phyloP scores from a whole-genome alignment of 2,888 invertebrate species.

The Archips crataeganus region DNA sequence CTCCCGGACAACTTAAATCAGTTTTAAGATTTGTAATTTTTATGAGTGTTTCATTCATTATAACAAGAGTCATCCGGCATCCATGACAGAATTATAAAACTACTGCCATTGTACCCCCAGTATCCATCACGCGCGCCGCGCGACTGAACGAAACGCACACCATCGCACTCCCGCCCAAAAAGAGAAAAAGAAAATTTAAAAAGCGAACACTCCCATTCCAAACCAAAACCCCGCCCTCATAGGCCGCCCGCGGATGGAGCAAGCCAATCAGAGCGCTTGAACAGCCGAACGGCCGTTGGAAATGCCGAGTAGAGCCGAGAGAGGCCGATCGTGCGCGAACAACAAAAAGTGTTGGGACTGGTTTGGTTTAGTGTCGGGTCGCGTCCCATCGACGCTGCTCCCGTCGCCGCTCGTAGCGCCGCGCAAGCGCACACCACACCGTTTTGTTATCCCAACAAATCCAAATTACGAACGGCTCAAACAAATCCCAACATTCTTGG shows the following conservation, averaged over 20 bases:
- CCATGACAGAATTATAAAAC: constrained; percentile 53
- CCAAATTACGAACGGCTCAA: constrained; percentile 40
- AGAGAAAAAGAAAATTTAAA: constrained; percentile 84
- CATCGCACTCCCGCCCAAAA: constrained; percentile 79
- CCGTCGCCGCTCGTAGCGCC: constrained; percentile 71
- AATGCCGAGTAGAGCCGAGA: constrained; percentile 68
- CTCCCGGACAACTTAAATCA: no score
- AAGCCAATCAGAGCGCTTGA: constrained; percentile 59
- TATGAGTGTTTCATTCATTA: not conserved
- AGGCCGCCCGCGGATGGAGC: constrained; percentile 62
- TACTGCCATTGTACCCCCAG: constrained; percentile 62
- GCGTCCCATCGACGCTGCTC: constrained; percentile 84
- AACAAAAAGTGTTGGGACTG: constrained; percentile 84
- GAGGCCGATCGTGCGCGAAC: constrained; percentile 75
- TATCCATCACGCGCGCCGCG: constrained; percentile 80
- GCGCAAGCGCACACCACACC: constrained; percentile 78
- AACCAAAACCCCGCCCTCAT: constrained; percentile 64
- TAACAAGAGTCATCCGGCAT: constrained; percentile 31
- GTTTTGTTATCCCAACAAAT: constrained; percentile 54
- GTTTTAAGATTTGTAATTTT: no score
- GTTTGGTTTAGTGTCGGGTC: constrained; percentile 86
- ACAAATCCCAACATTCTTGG: constrained; percentile 51
- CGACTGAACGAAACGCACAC: constrained; percentile 78
- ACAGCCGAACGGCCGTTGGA: constrained; percentile 58
- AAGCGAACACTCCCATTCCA: constrained; percentile 82